Conservation (phyloP, 2,888 invertebrate genomes). For the Heteromurus nitidus region DNA sequence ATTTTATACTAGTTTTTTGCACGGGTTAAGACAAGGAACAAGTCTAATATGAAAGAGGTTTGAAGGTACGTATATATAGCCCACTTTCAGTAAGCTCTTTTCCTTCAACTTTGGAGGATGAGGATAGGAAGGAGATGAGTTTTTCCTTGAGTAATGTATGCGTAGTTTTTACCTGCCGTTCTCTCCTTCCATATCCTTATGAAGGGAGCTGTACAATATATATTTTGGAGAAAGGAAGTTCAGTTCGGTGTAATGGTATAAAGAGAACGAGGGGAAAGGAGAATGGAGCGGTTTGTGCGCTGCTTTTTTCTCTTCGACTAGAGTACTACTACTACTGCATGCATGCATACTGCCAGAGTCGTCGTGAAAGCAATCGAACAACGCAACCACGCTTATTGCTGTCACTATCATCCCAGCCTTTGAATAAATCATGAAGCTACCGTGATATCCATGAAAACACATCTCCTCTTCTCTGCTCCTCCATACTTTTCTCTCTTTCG, state of each 20-base stretch:
- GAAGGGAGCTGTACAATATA: background rate
- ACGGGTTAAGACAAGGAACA: conserved; percentile 25
- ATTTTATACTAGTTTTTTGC: no score
- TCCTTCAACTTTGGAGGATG: no score
- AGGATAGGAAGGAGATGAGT: conserved; percentile 22
- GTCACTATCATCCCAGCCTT: conserved; percentile 59
- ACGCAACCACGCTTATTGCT: conserved; percentile 59
- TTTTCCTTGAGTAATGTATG: conserved; percentile 13
- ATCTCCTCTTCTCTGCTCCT: background rate
- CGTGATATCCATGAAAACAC: conserved; percentile 49
- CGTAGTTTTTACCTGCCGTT: conserved; percentile 5
- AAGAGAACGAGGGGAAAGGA: no score
- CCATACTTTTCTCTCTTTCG: conserved; percentile 12
- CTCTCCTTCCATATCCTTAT: background rate
- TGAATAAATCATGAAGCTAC: conserved; percentile 63
- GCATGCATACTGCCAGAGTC: no score
- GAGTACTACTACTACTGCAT: no score
- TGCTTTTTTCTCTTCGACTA: no score
- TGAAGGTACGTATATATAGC: background rate
- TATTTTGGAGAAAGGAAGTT: no score
- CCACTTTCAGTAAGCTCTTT: no score
- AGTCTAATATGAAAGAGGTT: conserved; percentile 29
- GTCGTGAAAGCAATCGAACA: conserved; percentile 45
- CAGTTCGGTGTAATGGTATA: no score
- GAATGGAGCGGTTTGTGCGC: no score